Conservation (phyloP, 1,140 invertebrate genomes). For the Pygmarrhopalites habei region DNA sequence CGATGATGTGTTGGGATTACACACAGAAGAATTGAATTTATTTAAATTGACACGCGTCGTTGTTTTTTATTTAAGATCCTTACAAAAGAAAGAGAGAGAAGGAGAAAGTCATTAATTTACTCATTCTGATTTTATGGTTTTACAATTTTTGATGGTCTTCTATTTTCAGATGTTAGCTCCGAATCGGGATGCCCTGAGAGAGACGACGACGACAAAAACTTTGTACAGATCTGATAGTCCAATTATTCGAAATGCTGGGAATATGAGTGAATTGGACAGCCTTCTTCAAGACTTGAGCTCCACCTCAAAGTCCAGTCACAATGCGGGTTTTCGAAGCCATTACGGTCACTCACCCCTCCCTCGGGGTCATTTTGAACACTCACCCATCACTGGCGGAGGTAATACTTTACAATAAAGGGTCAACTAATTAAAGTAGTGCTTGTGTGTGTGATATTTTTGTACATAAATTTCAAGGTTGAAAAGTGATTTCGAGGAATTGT, state of each 20-base stretch:
- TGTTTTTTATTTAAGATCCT: too few species aligned
- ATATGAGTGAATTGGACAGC: conserved; percentile 74
- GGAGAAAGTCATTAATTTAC: too few species aligned
- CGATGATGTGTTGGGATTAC: too few species aligned
- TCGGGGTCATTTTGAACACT: conserved; percentile 11
- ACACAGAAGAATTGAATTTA: too few species aligned
- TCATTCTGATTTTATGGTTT: neutral
- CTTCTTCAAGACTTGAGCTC: conserved; percentile 82
- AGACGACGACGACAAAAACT: conserved; percentile 43
- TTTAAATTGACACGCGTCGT: too few species aligned
- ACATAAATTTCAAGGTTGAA: too few species aligned
- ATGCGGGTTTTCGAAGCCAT: conserved; percentile 5
- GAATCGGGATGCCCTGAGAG: conserved; percentile 37
- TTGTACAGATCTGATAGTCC: conserved; percentile 37
- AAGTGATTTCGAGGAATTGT: too few species aligned
- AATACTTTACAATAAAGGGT: too few species aligned
- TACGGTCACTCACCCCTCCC: conserved; percentile 11
- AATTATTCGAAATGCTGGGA: conserved; percentile 34
- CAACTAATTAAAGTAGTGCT: too few species aligned
- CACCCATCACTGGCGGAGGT: neutral
- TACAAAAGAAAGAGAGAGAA: too few species aligned
- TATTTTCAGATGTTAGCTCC: conserved; percentile 33
- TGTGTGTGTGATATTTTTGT: too few species aligned
- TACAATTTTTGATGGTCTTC: neutral
- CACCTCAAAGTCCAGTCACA: conserved; percentile 32